Conservation (phyloP, 2,797 vertebrate genomes). For the Bradypodion pumilum region DNA sequence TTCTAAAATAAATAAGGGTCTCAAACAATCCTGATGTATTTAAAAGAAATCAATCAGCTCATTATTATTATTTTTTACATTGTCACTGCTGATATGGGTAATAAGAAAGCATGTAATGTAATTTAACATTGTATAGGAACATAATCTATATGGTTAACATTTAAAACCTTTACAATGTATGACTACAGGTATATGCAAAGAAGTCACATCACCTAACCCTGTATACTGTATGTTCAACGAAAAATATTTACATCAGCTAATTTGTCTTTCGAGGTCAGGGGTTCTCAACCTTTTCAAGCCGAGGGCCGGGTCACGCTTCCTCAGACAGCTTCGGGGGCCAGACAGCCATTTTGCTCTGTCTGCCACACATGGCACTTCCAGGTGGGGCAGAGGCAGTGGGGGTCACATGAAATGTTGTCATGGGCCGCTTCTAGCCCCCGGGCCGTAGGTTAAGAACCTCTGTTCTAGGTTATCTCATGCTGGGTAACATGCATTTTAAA, state of each 20-base stretch:
- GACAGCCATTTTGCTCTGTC: too few relatives aligned
- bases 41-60: neutral
- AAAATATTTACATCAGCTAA: conserved; percentile 38
- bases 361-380: too few relatives aligned
- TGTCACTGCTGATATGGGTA: neutral
- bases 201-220: neutral
- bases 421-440: too few relatives aligned
- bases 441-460: too few relatives aligned
- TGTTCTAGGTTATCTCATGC: conserved; percentile 24
- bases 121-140: neutral
- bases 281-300: too few relatives aligned
- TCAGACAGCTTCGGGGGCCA: too few relatives aligned
- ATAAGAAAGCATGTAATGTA: neutral
- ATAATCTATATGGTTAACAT: neutral
- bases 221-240: conserved; percentile 37
- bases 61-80: conserved; percentile 1
- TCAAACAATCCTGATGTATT: neutral
- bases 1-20: neutral
- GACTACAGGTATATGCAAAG: neutral
- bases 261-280: conserved; percentile 44
- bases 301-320: too few relatives aligned
- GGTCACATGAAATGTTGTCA: too few relatives aligned
- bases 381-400: too few relatives aligned
- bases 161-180: neutral
- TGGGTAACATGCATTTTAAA: conserved; percentile 53